Percentiles rank a stretch among this genome's conserved stretches.
Evolutionary conservation across 2,113 vertebrate species (phyloP).

Genomic region (Empidonax alnorum): DNA sequence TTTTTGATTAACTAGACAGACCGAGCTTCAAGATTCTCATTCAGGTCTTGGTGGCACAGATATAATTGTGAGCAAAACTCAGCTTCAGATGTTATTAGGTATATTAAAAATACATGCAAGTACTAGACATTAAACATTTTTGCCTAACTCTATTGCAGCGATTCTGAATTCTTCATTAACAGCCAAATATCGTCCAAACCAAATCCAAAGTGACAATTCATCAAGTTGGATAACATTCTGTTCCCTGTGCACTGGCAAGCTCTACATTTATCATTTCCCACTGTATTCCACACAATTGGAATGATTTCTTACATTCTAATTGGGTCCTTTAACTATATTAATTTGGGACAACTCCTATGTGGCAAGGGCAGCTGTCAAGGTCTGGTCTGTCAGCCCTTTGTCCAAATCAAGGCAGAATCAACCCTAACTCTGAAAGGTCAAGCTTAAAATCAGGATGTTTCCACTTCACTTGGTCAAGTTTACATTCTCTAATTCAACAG

Average conservation of each 20-base stretch:
- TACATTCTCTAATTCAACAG: background rate
- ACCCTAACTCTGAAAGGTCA: background rate
- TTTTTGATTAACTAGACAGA: constrained; percentile 54
- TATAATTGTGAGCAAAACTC: constrained; percentile 68
- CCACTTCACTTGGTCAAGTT: background rate
- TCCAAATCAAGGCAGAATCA: background rate
- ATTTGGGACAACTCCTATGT: background rate
- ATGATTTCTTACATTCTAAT: background rate
- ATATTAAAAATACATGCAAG: constrained; percentile 67
- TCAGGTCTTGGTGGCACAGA: constrained; percentile 42
- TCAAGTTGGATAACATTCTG: background rate
- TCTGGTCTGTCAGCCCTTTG: background rate
- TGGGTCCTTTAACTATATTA: background rate
- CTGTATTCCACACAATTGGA: background rate
- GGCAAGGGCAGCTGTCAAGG: background rate
- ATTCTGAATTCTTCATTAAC: constrained; percentile 44
- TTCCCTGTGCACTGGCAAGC: background rate
- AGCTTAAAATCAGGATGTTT: background rate
- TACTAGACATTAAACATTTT: constrained; percentile 56
- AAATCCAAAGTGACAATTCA: constrained; percentile 63
- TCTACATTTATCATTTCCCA: background rate
- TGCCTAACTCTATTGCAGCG: constrained; percentile 6
- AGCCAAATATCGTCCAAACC: constrained; percentile 1
- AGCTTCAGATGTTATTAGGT: constrained; percentile 58
- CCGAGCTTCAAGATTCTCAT: constrained; percentile 26